Conservation (phyloP, 2,888 invertebrate genomes). For the Pelosia muscerda region DNA sequence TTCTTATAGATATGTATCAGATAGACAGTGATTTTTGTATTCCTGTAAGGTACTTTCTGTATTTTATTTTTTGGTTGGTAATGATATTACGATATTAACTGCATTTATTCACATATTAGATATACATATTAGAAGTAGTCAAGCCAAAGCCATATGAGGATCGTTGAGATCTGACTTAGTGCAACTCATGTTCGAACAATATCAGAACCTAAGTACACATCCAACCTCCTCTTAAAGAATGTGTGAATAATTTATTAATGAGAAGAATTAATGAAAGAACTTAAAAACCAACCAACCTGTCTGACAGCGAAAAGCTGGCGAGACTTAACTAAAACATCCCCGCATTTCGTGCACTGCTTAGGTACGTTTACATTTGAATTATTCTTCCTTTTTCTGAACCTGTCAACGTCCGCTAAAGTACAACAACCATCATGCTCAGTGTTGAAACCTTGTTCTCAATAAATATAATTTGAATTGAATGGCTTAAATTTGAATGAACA, state of each 20-base stretch:
- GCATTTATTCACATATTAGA: too few relatives aligned
- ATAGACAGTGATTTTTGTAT: too few relatives aligned
- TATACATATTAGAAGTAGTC: background rate
- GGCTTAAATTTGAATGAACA: slow-evolving; percentile 7
- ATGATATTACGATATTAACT: too few relatives aligned
- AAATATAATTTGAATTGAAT: slow-evolving; percentile 23
- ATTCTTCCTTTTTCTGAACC: background rate
- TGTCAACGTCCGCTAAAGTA: slow-evolving; percentile 1
- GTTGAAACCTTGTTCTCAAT: slow-evolving; percentile 29
- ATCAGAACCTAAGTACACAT: background rate
- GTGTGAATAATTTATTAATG: too few relatives aligned
- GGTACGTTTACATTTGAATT: background rate
- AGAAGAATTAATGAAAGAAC: too few relatives aligned
- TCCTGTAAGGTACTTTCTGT: too few relatives aligned
- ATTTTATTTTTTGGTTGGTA: too few relatives aligned
- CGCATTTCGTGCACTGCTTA: background rate
- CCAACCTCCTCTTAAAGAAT: too few relatives aligned
- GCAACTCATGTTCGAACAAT: too few relatives aligned
- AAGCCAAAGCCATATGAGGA: background rate
- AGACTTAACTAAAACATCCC: background rate
- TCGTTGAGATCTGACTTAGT: background rate
- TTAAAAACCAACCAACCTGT: too few relatives aligned
- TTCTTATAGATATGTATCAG: background rate
- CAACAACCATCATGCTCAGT: slow-evolving; percentile 16
- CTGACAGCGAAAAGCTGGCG: too few relatives aligned